phyloP scores from a whole-genome alignment of 2,797 vertebrate species.

The Rhinella marina region DNA sequence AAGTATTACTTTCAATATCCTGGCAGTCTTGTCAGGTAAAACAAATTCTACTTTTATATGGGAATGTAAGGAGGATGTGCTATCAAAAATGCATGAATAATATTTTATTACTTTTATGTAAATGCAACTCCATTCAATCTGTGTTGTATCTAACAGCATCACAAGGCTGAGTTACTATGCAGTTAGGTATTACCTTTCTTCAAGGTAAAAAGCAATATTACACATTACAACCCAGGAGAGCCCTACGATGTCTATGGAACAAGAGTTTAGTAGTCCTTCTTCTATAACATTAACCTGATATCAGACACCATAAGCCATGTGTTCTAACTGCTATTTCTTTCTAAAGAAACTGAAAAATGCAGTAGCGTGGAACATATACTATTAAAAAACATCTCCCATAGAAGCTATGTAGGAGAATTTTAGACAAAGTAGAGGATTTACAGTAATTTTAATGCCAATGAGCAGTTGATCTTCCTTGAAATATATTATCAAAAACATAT shows the following conservation, averaged over 20 bases:
- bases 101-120: constrained; percentile 32
- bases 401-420: not conserved
- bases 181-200: not conserved
- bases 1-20: constrained; percentile 38
- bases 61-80: constrained; percentile 28
- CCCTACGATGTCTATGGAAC: not conserved
- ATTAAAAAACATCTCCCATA: not conserved
- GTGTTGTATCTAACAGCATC: constrained; percentile 13
- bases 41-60: constrained; percentile 25
- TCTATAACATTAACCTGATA: not conserved
- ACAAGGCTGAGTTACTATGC: constrained; percentile 9
- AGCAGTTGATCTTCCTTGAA: no score
- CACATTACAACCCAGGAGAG: not conserved
- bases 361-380: not conserved
- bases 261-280: not conserved
- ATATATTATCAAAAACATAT: not conserved
- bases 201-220: not conserved
- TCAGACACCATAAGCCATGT: not conserved
- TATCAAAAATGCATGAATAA: constrained; percentile 42
- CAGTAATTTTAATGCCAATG: not conserved
- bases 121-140: constrained; percentile 15
- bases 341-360: not conserved
- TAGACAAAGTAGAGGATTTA: not conserved
- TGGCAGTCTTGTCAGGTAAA: constrained; percentile 17
- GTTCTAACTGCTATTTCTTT: not conserved